A percentile compares a stretch with the other conserved stretches of the same genome.
Evolutionary conservation across 2,797 vertebrate genomes (phyloP).

Genomic region (Enteromius trimaculatus): DNA sequence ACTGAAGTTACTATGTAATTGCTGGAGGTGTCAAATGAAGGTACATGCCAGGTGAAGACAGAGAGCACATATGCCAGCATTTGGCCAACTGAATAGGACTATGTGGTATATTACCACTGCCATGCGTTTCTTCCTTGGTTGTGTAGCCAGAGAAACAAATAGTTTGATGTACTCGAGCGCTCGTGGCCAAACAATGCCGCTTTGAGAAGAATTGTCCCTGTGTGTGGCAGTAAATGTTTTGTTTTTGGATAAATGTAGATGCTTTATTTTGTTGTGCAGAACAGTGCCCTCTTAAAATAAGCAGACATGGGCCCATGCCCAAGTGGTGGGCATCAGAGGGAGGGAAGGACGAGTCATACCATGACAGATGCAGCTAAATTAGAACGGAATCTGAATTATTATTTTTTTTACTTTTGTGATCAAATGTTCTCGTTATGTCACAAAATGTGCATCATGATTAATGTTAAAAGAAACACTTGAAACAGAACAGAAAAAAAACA

Average conservation of each 20-base stretch:
- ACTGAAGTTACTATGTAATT: neutral
- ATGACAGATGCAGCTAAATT: neutral
- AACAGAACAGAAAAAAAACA: neutral
- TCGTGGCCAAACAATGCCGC: neutral
- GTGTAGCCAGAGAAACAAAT: slow-evolving; percentile 1
- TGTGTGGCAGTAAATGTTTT: neutral
- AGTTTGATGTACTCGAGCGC: neutral
- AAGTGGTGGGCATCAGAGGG: slow-evolving; percentile 8
- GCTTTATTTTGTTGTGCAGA: neutral
- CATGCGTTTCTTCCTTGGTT: neutral
- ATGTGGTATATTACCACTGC: neutral
- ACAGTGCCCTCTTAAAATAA: neutral
- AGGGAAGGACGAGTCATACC: neutral
- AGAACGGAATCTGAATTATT: too few species aligned
- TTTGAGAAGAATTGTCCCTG: neutral
- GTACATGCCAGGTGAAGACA: neutral
- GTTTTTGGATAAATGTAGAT: neutral
- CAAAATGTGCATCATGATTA: slow-evolving; percentile 9
- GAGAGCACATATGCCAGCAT: neutral
- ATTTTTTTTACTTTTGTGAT: neutral
- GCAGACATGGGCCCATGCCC: neutral
- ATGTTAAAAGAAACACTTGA: neutral
- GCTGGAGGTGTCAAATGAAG: neutral
- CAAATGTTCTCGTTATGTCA: neutral
- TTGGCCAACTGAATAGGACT: neutral